A percentile compares a stretch with the other conserved stretches of the same genome.
Conservation (phyloP, 23 tunicate species). For the Ciona savignyi region DNA sequence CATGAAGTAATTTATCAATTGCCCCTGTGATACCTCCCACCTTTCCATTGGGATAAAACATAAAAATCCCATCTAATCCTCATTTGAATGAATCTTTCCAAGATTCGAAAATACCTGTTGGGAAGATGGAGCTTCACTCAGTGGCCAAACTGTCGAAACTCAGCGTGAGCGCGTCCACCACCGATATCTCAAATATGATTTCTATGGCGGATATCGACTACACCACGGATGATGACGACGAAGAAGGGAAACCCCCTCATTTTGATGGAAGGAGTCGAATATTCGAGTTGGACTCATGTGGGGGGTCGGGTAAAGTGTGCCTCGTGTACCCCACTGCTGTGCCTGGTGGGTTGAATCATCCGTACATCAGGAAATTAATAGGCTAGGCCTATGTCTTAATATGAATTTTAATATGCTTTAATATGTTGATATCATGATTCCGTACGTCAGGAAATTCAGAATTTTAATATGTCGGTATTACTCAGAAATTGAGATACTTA, state of each 20-base stretch:
- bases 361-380: too few species aligned
- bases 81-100: too few species aligned
- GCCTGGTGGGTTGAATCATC: conserved; percentile 70
- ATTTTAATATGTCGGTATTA: too few species aligned
- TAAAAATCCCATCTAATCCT: too few species aligned
- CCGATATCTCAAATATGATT: conserved; percentile 22
- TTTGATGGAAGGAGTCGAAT: conserved; percentile 79
- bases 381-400: too few species aligned
- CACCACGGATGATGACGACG: conserved; percentile 31
- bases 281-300: conserved; percentile 74
- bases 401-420: too few species aligned
- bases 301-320: conserved; percentile 85
- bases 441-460: too few species aligned
- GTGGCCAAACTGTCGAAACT: conserved; percentile 41
- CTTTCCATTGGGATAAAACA: too few species aligned
- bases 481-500: too few species aligned
- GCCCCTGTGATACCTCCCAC: too few species aligned
- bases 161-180: conserved; percentile 42
- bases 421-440: too few species aligned
- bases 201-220: conserved; percentile 73
- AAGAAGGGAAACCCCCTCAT: conserved; percentile 33
- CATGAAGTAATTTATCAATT: too few species aligned
- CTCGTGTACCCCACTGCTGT: conserved; percentile 58
- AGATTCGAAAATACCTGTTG: conserved; percentile 53
- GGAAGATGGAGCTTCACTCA: conserved; percentile 71